A percentile compares a stretch with the other conserved stretches of the same genome.
Evolutionary conservation across 2,113 vertebrate species (phyloP).

Genomic region (Collichthys lucidus): DNA sequence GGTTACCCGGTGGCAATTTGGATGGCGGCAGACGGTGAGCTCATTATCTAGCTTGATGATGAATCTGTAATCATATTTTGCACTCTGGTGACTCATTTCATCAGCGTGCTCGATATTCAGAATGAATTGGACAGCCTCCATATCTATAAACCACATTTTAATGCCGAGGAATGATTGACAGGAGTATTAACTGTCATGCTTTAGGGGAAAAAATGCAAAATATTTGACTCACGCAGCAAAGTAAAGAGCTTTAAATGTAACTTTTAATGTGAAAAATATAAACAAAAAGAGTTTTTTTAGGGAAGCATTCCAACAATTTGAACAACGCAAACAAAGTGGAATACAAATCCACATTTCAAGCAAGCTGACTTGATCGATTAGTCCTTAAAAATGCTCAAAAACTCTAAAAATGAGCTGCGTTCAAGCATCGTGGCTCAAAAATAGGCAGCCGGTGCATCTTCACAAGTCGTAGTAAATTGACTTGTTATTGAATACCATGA

Average conservation of each 20-base stretch:
- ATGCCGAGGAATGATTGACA: background rate
- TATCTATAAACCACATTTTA: conserved; percentile 11
- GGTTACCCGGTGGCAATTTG: conserved; percentile 38
- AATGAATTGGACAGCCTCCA: conserved; percentile 19
- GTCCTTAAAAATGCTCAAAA: background rate
- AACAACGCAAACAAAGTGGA: background rate
- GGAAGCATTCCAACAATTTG: background rate
- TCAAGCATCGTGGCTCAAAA: background rate
- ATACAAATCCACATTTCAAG: background rate
- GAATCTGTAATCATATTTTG: conserved; percentile 46
- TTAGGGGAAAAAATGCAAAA: background rate
- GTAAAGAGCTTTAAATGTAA: background rate
- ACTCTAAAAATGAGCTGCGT: background rate
- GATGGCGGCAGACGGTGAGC: conserved; percentile 51
- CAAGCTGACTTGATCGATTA: background rate
- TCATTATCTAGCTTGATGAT: conserved; percentile 58
- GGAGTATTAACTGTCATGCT: background rate
- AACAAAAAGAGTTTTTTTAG: background rate
- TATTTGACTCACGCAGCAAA: background rate
- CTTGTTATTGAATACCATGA: conserved; percentile 60
- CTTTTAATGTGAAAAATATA: background rate
- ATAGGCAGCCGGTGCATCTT: background rate
- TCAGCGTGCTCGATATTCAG: conserved; percentile 16
- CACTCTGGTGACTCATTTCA: conserved; percentile 43
- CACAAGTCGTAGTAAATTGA: conserved; percentile 10